phyloP scores from a whole-genome alignment of 2,888 invertebrate species.

The Drosophila parthenogenetica region DNA sequence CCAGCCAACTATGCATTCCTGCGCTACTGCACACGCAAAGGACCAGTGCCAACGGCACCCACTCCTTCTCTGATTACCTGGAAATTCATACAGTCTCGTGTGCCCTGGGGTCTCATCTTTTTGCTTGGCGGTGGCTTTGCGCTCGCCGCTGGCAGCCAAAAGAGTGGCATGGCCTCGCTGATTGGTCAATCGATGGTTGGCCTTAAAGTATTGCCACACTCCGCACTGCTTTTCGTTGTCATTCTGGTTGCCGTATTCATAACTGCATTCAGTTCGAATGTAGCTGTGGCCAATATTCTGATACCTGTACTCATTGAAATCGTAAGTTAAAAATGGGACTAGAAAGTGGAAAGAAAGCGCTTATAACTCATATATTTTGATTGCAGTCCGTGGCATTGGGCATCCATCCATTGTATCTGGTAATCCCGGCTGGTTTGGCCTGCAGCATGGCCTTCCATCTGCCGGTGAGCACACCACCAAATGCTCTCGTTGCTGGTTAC shows the following conservation, averaged over 20 bases:
- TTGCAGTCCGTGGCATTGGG: slow-evolving; percentile 88
- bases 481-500: slow-evolving; percentile 95
- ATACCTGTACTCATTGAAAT: slow-evolving; percentile 93
- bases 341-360: not conserved
- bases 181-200: slow-evolving; percentile 90
- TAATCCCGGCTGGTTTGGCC: slow-evolving; percentile 94
- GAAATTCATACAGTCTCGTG: slow-evolving; percentile 93
- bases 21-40: slow-evolving; percentile 87
- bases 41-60: slow-evolving; percentile 86
- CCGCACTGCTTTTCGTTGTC: slow-evolving; percentile 90
- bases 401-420: slow-evolving; percentile 94
- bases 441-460: slow-evolving; percentile 97
- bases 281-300: slow-evolving; percentile 95
- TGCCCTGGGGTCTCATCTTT: slow-evolving; percentile 96
- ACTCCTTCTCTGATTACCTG: slow-evolving; percentile 92
- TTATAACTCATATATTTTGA: not conserved
- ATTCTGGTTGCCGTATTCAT: slow-evolving; percentile 91
- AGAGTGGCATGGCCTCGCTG: slow-evolving; percentile 91
- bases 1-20: slow-evolving; percentile 92
- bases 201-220: slow-evolving; percentile 88
- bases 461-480: slow-evolving; percentile 97
- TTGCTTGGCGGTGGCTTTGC: slow-evolving; percentile 96
- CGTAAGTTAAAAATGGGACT: slow-evolving; percentile 84
- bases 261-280: slow-evolving; percentile 96
- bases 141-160: slow-evolving; percentile 93